Base-by-base conservation (phyloP, 1,140 invertebrate genomes). In the Brachionus asplanchnoidis region DNA sequence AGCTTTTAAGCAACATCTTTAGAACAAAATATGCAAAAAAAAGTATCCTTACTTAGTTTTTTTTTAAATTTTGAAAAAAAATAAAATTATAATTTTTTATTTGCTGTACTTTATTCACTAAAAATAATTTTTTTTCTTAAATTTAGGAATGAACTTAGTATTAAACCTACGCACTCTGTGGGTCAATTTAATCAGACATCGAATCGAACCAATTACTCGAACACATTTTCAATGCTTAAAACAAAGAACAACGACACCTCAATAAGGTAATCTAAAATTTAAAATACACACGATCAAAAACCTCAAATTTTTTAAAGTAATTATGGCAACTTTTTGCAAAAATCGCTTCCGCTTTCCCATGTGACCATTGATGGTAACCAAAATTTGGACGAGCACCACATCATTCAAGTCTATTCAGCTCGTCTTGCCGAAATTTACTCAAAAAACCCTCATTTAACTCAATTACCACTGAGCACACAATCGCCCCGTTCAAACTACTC, bases 371-470 rank as follows among this genome's bases (percentile, higher is more conserved):
- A 36, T 4, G 40, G 40, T 20, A 42, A 42, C 17, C 17, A 42
- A n/a, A 73, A 73, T 40, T 42, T 73, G 36, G 68, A 73, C 40
- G 68, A 73, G 40, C 66, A 84, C 20, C 40, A 73, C 26, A 28
- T 70, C 9, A 70, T 84, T 28, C 42, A 70, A 70, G 23, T n/a
- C 4, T 84, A 70, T 26, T 73, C 46, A n/a, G 12, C 46, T 28
- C 46, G 60, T 8, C 12, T 66, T 11, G 42, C 83, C 70, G 26
- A 84, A 28, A 70, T 84, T 28, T 84, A 84, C 20, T 73, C 65
- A 32, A 50, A 56, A 66, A 50, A 70, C 17, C 65, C 83, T 73
- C 68, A 73, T 42, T 20, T 73, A 42, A 40, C 8, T 17, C 68
- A 73, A 20, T 40, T 32, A 73, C 6, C 68, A 40, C 23, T 40